A percentile compares a stretch with the other conserved stretches of the same genome.
These are phyloP conservation scores for Haliclona indistincta DNA, from an alignment of 37 sponge, comb jelly and placozoan genomes.

Conservation along the genomic window DNA sequence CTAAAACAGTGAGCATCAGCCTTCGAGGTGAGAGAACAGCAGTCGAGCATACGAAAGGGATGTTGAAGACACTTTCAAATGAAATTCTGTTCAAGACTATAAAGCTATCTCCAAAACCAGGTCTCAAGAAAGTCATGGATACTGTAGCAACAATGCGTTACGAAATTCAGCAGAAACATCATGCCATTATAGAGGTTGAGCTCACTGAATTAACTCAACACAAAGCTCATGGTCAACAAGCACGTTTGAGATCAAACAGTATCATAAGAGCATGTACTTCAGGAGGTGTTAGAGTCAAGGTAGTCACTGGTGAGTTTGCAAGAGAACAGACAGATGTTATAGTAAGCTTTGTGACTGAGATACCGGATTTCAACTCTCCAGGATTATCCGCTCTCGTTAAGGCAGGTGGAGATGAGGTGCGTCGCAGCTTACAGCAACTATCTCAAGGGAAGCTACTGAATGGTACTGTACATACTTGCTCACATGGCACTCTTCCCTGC, in stretches of 20 bases:
- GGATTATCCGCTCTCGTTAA: not conserved
- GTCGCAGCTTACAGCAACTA: not conserved
- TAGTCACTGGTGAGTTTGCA: slow-evolving; percentile 38
- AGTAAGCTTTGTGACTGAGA: slow-evolving; percentile 10
- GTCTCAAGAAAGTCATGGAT: not conserved
- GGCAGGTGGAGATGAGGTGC: slow-evolving; percentile 18
- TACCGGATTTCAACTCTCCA: not conserved
- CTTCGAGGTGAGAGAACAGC: slow-evolving; percentile 7
- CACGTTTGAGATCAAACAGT: not conserved
- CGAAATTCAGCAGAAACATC: not conserved
- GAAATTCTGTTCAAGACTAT: not conserved
- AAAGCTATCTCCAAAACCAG: slow-evolving; percentile 1
- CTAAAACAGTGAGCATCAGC: not conserved
- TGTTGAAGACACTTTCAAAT: not conserved
- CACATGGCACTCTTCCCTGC: slow-evolving; percentile 16
- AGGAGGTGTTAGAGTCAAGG: slow-evolving; percentile 2
- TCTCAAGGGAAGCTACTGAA: not conserved
- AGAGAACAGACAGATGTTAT: not conserved
- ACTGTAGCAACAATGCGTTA: slow-evolving; percentile 8
- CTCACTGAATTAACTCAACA: too few relatives aligned
- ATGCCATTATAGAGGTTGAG: slow-evolving; percentile 1
- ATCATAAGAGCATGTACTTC: slow-evolving; percentile 12
- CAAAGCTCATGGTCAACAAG: not conserved
- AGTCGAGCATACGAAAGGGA: slow-evolving; percentile 12
- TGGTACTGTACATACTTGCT: slow-evolving; percentile 5